Conservation (phyloP, 2,113 vertebrate species). For the Antennarius striatus region DNA sequence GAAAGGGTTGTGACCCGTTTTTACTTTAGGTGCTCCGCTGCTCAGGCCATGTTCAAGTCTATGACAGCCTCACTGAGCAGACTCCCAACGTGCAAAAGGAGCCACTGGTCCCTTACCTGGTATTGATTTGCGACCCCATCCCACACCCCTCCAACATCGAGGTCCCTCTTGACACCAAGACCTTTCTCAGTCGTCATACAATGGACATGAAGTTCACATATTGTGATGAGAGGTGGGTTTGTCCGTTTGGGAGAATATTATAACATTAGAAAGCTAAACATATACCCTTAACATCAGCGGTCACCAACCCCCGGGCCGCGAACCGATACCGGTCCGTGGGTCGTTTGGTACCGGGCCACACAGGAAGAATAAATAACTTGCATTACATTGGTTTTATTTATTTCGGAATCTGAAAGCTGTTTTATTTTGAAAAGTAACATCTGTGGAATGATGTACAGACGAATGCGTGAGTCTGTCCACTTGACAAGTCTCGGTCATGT, state of each 20-base stretch:
- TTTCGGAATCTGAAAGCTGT: no score
- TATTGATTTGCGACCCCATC: constrained; percentile 96
- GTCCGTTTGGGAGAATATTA: not conserved
- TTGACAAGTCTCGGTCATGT: no score
- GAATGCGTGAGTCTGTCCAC: no score
- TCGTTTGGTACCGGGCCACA: no score
- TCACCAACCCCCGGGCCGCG: no score
- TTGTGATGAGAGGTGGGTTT: constrained; percentile 92
- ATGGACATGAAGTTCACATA: constrained; percentile 99
- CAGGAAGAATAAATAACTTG: no score
- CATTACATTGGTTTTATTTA: no score
- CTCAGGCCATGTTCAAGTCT: constrained; percentile 89
- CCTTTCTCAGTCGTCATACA: constrained; percentile 97
- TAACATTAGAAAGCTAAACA: not conserved
- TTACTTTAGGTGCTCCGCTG: constrained; percentile 90
- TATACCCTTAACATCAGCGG: not conserved
- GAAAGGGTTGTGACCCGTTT: not conserved
- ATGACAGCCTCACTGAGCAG: constrained; percentile 78
- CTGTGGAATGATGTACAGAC: no score
- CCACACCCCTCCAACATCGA: constrained; percentile 98
- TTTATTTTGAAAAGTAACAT: no score
- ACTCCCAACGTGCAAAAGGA: constrained; percentile 84
- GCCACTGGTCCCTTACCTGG: constrained; percentile 88
- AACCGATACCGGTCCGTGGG: no score
- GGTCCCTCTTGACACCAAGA: constrained; percentile 96